These are phyloP conservation scores for Euzophera pinguis DNA, from an alignment of 2,888 invertebrate species.

Conservation along the genomic window DNA sequence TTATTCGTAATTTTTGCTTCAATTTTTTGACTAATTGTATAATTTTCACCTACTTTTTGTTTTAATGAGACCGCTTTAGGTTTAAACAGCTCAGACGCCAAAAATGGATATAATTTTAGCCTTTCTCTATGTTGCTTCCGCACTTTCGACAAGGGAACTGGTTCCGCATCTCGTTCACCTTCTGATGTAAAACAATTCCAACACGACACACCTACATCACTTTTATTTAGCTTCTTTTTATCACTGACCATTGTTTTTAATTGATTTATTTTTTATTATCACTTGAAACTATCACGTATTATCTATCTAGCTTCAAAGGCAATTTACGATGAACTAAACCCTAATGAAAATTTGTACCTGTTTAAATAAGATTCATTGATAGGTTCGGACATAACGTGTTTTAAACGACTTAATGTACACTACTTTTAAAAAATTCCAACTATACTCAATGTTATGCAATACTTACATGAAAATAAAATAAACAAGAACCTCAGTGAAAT, in stretches of 20 bases:
- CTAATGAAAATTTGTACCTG: constrained; percentile 29
- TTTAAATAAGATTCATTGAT: constrained; percentile 49
- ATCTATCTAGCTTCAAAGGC: constrained; percentile 23
- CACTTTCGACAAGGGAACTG: constrained; percentile 47
- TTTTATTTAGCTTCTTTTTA: constrained; percentile 29
- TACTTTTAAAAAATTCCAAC: constrained; percentile 28
- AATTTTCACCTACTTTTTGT: constrained; percentile 61
- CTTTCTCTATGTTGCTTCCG: constrained; percentile 50
- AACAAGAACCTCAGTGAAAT: constrained; percentile 21
- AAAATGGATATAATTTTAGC: constrained; percentile 57
- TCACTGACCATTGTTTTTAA: constrained; percentile 25
- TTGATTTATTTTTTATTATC: no score
- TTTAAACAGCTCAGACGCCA: constrained; percentile 54
- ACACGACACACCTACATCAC: constrained; percentile 47
- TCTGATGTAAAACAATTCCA: constrained; percentile 62
- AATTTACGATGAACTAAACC: constrained; percentile 44
- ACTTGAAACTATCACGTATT: no score
- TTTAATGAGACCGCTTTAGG: constrained; percentile 58
- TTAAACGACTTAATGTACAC: constrained; percentile 55
- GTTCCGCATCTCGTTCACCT: constrained; percentile 34
- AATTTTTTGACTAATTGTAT: constrained; percentile 50
- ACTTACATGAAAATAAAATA: constrained; percentile 9
- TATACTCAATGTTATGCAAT: constrained; percentile 45
- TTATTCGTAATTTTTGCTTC: constrained; percentile 46
- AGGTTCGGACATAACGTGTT: constrained; percentile 46